Evolutionary conservation across 2,888 invertebrate genomes (phyloP).

Genomic region (Coecobrya sp.): DNA sequence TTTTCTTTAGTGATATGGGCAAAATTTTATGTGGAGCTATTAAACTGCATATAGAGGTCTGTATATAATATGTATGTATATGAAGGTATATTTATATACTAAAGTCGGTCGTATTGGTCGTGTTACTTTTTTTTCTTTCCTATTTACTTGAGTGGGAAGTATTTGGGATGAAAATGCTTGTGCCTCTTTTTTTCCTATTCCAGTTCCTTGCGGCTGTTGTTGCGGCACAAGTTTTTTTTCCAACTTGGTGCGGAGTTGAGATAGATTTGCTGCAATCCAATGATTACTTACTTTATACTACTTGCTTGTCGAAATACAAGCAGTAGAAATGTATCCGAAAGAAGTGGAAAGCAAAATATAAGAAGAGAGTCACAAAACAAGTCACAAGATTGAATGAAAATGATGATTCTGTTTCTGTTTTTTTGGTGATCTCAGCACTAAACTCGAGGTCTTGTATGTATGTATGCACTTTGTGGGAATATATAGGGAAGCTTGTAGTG

Average conservation of each 20-base stretch:
- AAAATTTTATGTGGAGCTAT: slow-evolving; percentile 66
- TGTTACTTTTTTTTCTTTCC: slow-evolving; percentile 56
- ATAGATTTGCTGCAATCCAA: slow-evolving; percentile 56
- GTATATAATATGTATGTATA: neutral
- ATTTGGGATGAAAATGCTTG: slow-evolving; percentile 62
- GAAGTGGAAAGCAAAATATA: neutral
- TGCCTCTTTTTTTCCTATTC: slow-evolving; percentile 37
- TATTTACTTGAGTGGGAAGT: slow-evolving; percentile 57
- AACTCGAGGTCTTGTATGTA: slow-evolving; percentile 17
- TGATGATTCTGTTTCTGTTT: slow-evolving; percentile 68
- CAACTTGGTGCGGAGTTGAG: slow-evolving; percentile 39
- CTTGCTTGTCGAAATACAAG: neutral
- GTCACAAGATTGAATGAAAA: slow-evolving; percentile 63
- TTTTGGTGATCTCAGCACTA: slow-evolving; percentile 67
- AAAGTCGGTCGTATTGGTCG: slow-evolving; percentile 28
- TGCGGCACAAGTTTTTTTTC: slow-evolving; percentile 66
- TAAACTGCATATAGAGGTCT: slow-evolving; percentile 48
- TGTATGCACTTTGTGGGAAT: neutral
- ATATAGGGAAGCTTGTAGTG: neutral
- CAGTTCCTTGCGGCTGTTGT: slow-evolving; percentile 75
- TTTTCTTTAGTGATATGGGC: slow-evolving; percentile 68
- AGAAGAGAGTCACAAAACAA: slow-evolving; percentile 64
- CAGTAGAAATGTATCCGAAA: slow-evolving; percentile 56
- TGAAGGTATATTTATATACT: slow-evolving; percentile 7
- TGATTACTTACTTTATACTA: slow-evolving; percentile 34